Base-by-base conservation (phyloP, 2,797 vertebrate species). In the Myiothlypis chrysogaster region DNA sequence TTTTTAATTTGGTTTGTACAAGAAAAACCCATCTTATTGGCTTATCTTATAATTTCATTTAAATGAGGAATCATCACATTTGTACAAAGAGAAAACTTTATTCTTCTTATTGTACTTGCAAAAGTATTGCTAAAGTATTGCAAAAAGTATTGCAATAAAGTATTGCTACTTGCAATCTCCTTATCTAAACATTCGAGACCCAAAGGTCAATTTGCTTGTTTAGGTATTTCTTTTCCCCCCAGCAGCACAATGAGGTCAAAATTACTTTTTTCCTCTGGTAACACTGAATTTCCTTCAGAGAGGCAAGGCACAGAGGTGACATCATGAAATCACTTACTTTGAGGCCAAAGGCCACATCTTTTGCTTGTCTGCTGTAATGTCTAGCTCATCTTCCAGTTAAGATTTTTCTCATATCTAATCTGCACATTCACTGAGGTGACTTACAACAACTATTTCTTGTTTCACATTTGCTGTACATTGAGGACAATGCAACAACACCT, bases 221-320 rank as follows among this genome's bases (percentile, higher is more conserved):
- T 49, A 80, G 50, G 8, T 2, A 1, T 0, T 6, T 5, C 4
- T 13, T 30, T 44, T 11, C 1, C 0, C 1, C 11, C 1, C 11
- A 30, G 34, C 9, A 52, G 5, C 21, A 59, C 5, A 39, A 2
- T 14, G 32, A 63, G 8, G 4, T 77, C 16, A 77, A 69, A 79
- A 82, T 63, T 43, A 18, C 9, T 44, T 49, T 71, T 25, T 76
- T 53, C 7, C 20, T 47, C 53, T 56, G n/a, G 32, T 34, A 39
- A 3, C 12, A 35, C 9, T 14, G 10, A 80, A 63, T 66, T 80
- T 83, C 3, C 14, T 75, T 81, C 41, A 27, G 14, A 70, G 35
- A 32, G 10, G 66, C 12, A 83, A 52, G 22, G 27, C 12, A 49
- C 5, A 73, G 35, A 90, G 22, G 6, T 56, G 28, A 83, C 9